Evolutionary conservation across 2,113 vertebrate species (phyloP), one percentile per base, ranked within the genome.

Genomic region (Calidris pugnax): DNA sequence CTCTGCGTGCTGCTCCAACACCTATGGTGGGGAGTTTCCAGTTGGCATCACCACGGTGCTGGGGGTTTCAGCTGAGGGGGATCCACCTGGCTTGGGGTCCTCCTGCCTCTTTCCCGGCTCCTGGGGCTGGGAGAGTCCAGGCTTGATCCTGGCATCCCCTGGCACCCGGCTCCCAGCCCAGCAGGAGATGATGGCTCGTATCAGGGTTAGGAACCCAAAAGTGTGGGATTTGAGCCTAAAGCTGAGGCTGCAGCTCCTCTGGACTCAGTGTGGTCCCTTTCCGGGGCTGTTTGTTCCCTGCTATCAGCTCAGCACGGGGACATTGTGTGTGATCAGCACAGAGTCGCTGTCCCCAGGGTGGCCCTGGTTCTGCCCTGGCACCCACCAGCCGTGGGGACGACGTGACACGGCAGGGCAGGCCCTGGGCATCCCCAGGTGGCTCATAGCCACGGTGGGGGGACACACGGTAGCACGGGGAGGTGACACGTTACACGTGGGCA

Each of bases 1-100:
- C n/a, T 24, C 33, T 23, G 1, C 27, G 8, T 0, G 0, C 78
- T 26, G 26, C 30, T n/a, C 48, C 0, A 2, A 20, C 39, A 26
- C 32, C 32, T 32, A 3, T 0, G 1, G 24, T 14, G 30, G 23
- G 41, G 41, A 73, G 24, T 12, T 72, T n/a, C 43, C 68, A 15
- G 43, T 28, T 0, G 4, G 7, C 8, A 39, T 18, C 53, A 7
- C 24, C 3, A 0, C 0, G 0, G 53, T 8, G 77, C 67, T 1
- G 0, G n/a, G 17, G 37, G 5, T 26, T 51, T 16, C 41, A 22
- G 43, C 14, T 1, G 3, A 35, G 19, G 28, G 45, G 27, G 12
- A 27, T 21, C 6, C 0, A 0, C 37, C 59, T 32, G 59, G 26
- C 10, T 0, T 0, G 1, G 64, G 50, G 4, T 14, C 37, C 23